phyloP scores from a whole-genome alignment of 1,140 invertebrate genomes.

The Panulirus ornatus region DNA sequence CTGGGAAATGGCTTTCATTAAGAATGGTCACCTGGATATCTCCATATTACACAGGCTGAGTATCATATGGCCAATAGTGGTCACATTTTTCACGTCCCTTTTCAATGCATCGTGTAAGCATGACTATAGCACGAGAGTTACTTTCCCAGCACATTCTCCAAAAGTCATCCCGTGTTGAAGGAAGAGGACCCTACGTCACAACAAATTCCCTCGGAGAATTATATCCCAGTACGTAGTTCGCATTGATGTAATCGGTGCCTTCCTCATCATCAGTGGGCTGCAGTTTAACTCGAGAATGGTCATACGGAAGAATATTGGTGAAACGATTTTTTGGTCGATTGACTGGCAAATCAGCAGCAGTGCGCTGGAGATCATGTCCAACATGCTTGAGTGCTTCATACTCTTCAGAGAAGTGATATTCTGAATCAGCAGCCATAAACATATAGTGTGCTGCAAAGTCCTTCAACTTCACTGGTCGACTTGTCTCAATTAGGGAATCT shows the following conservation, averaged over 20 bases:
- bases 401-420: conserved; percentile 98
- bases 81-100: conserved; percentile 96
- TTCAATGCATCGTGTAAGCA: conserved; percentile 97
- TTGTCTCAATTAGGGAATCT: conserved; percentile 90
- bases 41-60: conserved; percentile 96
- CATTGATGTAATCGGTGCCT: conserved; percentile 97
- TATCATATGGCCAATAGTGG: conserved; percentile 98
- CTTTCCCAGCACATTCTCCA: conserved; percentile 99
- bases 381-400: conserved; percentile 98
- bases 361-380: conserved; percentile 91
- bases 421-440: conserved; percentile 97
- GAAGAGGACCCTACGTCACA: conserved; percentile 96
- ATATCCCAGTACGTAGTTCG: conserved; percentile 96
- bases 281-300: conserved; percentile 96
- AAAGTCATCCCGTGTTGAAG: conserved; percentile 97
- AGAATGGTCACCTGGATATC: conserved; percentile 92
- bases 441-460: conserved; percentile 96
- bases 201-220: conserved; percentile 97
- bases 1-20: conserved; percentile 94
- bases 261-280: conserved; percentile 97
- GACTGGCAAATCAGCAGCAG: conserved; percentile 95
- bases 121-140: conserved; percentile 96
- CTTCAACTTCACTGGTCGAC: conserved; percentile 91
- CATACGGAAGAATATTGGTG: conserved; percentile 99
- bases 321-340: conserved; percentile 99